Conservation (phyloP, 2,113 vertebrate species). For the Camelus bactrianus region DNA sequence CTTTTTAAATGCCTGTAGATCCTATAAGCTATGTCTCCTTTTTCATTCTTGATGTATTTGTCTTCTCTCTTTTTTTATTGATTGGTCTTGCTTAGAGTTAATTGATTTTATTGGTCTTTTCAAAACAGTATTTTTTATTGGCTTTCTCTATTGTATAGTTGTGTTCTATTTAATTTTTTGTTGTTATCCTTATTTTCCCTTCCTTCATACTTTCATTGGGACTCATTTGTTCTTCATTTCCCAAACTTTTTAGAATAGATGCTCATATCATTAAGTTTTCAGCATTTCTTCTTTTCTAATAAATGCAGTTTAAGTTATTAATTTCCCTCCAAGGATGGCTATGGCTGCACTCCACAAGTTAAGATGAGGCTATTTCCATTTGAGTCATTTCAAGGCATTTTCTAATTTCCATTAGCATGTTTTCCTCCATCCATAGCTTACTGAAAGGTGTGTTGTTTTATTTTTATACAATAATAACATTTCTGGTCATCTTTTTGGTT, state of each 20-base stretch:
- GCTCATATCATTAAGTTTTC: background rate
- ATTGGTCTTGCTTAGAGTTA: background rate
- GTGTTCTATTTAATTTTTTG: background rate
- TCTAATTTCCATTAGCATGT: background rate
- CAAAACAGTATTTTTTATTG: background rate
- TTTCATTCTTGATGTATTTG: background rate
- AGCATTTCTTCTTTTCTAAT: background rate
- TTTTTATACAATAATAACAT: background rate
- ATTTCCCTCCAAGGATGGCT: background rate
- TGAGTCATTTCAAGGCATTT: background rate
- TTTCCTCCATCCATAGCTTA: background rate
- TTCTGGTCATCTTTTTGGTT: background rate
- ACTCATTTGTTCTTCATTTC: background rate
- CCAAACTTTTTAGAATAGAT: background rate
- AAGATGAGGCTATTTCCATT: background rate
- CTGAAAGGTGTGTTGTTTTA: background rate
- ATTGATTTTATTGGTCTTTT: background rate
- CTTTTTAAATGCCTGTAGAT: background rate
- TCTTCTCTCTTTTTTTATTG: background rate
- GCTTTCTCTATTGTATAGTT: background rate
- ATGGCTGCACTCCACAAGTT: background rate
- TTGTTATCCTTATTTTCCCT: background rate
- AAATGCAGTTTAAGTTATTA: background rate
- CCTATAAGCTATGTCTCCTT: background rate
- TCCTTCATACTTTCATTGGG: background rate